Conservation (phyloP, 2,797 vertebrate species). For the Liasis olivaceus region DNA sequence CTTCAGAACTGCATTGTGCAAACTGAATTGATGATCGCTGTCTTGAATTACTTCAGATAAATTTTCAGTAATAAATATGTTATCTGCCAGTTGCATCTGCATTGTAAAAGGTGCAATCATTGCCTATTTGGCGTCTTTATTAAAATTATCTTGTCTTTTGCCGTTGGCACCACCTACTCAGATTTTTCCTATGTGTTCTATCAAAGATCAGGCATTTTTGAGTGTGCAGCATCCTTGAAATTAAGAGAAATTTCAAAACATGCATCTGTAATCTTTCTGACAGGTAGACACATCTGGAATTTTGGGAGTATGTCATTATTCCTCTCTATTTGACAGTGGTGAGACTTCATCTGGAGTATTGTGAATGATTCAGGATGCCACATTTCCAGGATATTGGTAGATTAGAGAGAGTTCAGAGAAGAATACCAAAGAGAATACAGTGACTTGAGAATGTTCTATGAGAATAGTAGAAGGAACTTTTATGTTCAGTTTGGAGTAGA, state of each 20-base stretch:
- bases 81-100: background rate
- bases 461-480: background rate
- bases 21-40: constrained; percentile 63
- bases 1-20: constrained; percentile 41
- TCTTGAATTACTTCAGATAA: constrained; percentile 21
- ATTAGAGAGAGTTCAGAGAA: background rate
- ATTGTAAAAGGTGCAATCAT: background rate
- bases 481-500: background rate
- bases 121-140: background rate
- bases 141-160: background rate
- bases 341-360: background rate
- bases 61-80: background rate
- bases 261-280: background rate
- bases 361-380: background rate
- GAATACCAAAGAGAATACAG: background rate
- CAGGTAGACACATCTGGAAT: background rate
- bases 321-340: background rate
- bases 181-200: background rate
- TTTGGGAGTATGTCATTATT: background rate
- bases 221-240: background rate
- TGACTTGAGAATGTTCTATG: background rate
- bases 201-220: background rate
- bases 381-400: background rate
- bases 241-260: background rate
- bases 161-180: background rate